These are phyloP conservation scores for Atta texana DNA, from an alignment of 1,140 invertebrate species.

Conservation along the genomic window DNA sequence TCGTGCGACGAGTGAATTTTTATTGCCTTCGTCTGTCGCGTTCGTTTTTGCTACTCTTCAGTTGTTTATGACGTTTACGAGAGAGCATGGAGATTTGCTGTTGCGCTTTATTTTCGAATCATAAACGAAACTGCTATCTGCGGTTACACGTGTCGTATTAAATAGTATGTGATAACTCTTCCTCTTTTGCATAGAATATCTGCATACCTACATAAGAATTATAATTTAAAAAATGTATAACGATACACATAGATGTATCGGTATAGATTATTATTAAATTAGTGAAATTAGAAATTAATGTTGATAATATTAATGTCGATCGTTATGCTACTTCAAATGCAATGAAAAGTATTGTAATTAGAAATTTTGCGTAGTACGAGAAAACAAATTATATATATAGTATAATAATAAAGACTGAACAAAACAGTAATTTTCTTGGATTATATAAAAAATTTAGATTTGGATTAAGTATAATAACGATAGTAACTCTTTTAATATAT, in stretches of 20 bases:
- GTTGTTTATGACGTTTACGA: slow-evolving; percentile 60
- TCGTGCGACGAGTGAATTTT: slow-evolving; percentile 71
- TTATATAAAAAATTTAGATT: not conserved
- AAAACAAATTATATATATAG: not conserved
- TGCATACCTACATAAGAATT: not conserved
- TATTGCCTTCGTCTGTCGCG: slow-evolving; percentile 24
- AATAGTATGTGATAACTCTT: slow-evolving; percentile 8
- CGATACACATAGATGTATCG: not conserved
- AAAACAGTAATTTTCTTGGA: not conserved
- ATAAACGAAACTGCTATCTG: slow-evolving; percentile 26
- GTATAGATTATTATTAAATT: not conserved
- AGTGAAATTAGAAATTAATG: too few relatives aligned
- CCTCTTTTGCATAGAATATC: not conserved
- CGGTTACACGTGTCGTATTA: slow-evolving; percentile 6
- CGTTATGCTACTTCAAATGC: not conserved
- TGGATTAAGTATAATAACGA: not conserved
- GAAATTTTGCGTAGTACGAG: not conserved
- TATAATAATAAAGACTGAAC: not conserved
- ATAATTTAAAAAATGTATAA: not conserved
- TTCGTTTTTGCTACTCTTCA: slow-evolving; percentile 54
- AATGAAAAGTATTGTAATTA: not conserved
- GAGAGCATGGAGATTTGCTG: slow-evolving; percentile 26
- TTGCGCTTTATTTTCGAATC: slow-evolving; percentile 40
- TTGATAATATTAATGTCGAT: not conserved
- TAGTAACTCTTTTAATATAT: not conserved